A percentile compares a stretch with the other conserved stretches of the same genome.
These are phyloP conservation scores for Melieria crassipennis DNA, from an alignment of 2,888 invertebrate species.

Conservation along the genomic window DNA sequence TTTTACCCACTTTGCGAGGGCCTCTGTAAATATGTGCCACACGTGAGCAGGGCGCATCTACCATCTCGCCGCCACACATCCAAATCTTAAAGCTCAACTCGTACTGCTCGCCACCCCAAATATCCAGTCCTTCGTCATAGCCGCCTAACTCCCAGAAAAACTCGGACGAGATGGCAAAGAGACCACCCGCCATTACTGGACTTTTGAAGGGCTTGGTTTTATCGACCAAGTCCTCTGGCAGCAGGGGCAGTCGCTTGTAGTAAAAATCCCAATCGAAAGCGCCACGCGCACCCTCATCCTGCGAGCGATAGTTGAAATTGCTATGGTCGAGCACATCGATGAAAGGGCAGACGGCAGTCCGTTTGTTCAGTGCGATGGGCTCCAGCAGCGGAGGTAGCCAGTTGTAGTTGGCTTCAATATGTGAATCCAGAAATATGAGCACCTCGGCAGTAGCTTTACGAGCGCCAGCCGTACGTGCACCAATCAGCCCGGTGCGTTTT, in stretches of 20 bases:
- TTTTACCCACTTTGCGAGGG: conserved; percentile 83
- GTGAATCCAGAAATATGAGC: conserved; percentile 89
- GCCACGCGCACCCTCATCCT: conserved; percentile 93
- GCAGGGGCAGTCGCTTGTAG: conserved; percentile 90
- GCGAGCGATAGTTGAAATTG: conserved; percentile 91
- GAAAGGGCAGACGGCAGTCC: conserved; percentile 93
- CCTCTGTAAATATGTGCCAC: conserved; percentile 92
- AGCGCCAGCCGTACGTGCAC: conserved; percentile 89
- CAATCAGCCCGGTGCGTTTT: conserved; percentile 84
- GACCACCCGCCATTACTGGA: conserved; percentile 97
- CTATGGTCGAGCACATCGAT: conserved; percentile 95
- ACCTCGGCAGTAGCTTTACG: conserved; percentile 80
- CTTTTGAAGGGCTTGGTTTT: conserved; percentile 70
- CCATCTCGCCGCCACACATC: conserved; percentile 95
- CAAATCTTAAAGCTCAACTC: conserved; percentile 97
- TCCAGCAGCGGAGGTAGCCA: conserved; percentile 93
- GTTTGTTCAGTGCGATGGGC: conserved; percentile 86
- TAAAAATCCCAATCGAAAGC: conserved; percentile 98
- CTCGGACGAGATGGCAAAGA: conserved; percentile 91
- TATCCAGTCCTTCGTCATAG: conserved; percentile 91
- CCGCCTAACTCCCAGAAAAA: conserved; percentile 99
- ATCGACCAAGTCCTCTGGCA: conserved; percentile 59
- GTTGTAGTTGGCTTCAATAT: conserved; percentile 90
- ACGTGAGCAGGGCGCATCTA: conserved; percentile 92
- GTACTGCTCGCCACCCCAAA: conserved; percentile 99